Base-by-base conservation (phyloP, 2,113 vertebrate genomes). In the Ranitomeya variabilis region DNA sequence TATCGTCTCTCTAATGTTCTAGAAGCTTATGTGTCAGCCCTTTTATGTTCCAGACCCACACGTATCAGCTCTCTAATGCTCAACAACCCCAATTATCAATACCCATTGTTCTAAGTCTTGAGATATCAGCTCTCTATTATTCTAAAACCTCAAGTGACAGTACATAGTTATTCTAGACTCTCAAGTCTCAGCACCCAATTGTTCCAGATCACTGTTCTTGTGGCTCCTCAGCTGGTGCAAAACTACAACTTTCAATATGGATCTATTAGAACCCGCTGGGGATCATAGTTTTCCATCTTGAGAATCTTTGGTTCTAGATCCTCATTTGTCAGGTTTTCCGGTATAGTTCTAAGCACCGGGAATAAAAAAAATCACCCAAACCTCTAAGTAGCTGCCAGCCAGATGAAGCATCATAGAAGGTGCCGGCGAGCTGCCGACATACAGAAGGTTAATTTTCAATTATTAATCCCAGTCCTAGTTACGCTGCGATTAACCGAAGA, bases 401-500 rank as follows among this genome's bases (percentile, higher is more conserved):
- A 11, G 73, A 19, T 76, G 45, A 7, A 52, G 26, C 71, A 10
- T 21, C 15, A 6, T 37, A 2, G 14, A 73, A 73, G 16, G n/a
- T 16, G n/a, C 14, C 0, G 14, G 26, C 4, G 7, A 1, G 5
- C 8, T 37, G 13, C 5, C 52, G 60, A 64, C 81, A 69, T 21
- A 16, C 2, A 69, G 11, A 21, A 12, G 62, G 81, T 83, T 83
- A 67, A 67, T 51, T 66, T 37, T 52, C 60, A 31, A n/a, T 19
- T 66, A 62, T 83, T 66, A 83, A 60, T n/a, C 60, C 60, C 37
- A 21, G 54, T 59, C 78, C 12, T 52, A n/a, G 64, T 66, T 83
- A 69, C 80, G 31, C 19, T 66, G 37, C 51, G 19, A 66, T 66
- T 83, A 83, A 64, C 80, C 80, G 66, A 66, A 82, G 60, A 83